Base-by-base conservation (phyloP, 1,140 invertebrate species). In the Penaeus japonicus region DNA sequence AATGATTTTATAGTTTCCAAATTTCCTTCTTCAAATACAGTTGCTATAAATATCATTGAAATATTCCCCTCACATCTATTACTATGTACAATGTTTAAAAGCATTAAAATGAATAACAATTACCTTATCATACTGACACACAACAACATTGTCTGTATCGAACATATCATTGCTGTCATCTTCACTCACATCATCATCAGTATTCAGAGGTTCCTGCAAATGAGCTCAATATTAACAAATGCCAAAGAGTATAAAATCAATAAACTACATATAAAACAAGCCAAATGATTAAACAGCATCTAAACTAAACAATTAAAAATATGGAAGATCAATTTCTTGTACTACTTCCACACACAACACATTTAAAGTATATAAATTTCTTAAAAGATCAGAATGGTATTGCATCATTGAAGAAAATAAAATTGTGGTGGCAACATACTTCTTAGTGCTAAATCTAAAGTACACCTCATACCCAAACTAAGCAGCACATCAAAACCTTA, bases 41-140 rank as follows among this genome's bases (percentile, higher is more conserved):
- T 18, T 27, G 83, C 77, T 22, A 83, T 30, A 32, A 4, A 30
- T 15, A 73, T 7, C 20, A 65, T 75, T 18, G 3, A 57, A 75
- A 39, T 32, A 54, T 59, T 82, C 47, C 32, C 32, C 27, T 27
- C 47, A 7, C 10, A 47, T 15, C 1, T 47, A n/a, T n/a, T n/a
- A n/a, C n/a, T n/a, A n/a, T 79, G 32, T 35, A 39, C 75, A n/a
- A 73, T 73, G 27, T 73, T n/a, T 73, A 73, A n/a, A 73, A 73
- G 80, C 54, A 80, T 3, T 59, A 53, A 89, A 12, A 18, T 70
- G 32, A 22, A 53, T 22, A 12, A 18, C 20, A 62, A 70, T 92
- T 93, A 97, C 97, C 94, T 99, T 99, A 93, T 99, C 98, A 94
- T 99, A 99, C 92, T 99, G 99, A 93, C 99, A 99, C 53, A 99